Conservation (phyloP, 1,140 invertebrate genomes). For the Plectrocnemia conspersa region DNA sequence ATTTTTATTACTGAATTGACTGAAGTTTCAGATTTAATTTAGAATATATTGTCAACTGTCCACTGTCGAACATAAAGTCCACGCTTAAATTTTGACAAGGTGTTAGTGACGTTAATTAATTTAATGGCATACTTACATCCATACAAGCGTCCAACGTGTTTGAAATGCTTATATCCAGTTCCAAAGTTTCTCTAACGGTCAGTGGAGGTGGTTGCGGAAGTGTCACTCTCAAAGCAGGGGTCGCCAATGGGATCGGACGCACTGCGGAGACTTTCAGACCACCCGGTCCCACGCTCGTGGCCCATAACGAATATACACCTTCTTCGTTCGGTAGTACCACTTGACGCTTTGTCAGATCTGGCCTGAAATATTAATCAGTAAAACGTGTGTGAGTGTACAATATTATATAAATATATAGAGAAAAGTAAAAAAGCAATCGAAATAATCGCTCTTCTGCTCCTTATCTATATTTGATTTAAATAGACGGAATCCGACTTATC, state of each 20-base stretch:
- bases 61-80: too few relatives aligned
- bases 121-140: slow-evolving; percentile 59
- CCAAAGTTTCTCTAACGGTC: slow-evolving; percentile 56
- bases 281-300: slow-evolving; percentile 19
- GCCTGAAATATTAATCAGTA: slow-evolving; percentile 8
- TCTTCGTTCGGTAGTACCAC: slow-evolving; percentile 15
- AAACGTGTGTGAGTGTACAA: too few relatives aligned
- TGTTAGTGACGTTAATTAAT: too few relatives aligned
- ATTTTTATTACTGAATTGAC: too few relatives aligned
- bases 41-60: too few relatives aligned
- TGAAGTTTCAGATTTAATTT: too few relatives aligned
- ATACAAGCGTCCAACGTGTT: slow-evolving; percentile 63
- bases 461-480: too few relatives aligned
- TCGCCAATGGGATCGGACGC: slow-evolving; percentile 6
- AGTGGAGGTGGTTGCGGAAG: slow-evolving; percentile 54
- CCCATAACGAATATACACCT: slow-evolving; percentile 21
- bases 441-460: too few relatives aligned
- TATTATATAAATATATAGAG: too few relatives aligned
- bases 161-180: slow-evolving; percentile 61
- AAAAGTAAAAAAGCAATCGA: too few relatives aligned
- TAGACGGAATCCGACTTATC: too few relatives aligned
- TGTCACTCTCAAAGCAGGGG: slow-evolving; percentile 51
- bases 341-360: slow-evolving; percentile 11
- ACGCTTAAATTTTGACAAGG: too few relatives aligned
- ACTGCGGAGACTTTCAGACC: slow-evolving; percentile 24